Evolutionary conservation across 2,797 vertebrate species (phyloP), one percentile per base, ranked within the genome.

Genomic region (Pseudochirops cupreus): DNA sequence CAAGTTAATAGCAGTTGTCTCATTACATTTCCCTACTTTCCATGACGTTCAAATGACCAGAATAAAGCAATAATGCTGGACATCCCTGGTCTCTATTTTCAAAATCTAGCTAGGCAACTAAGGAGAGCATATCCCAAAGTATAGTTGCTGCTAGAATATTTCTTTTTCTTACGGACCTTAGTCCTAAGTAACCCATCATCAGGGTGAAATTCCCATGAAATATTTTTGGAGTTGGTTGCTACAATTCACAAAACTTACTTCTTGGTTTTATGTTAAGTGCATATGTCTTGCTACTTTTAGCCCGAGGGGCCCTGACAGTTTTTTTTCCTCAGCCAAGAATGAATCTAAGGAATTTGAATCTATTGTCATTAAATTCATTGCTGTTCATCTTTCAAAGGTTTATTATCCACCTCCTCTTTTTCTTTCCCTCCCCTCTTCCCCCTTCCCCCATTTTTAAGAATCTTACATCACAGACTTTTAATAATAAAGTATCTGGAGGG

Each of bases 141-240:
- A 16, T 18, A 39, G n/a, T 39, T 74, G n/a, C n/a, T 39, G 6
- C 33, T 67, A 39, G 67, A 67, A 10, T n/a, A 67, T n/a, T 67
- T 33, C 33, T 62, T 62, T 39, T n/a, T 74, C 9, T 94, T 5
- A 21, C 52, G 74, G 16, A 90, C 54, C 52, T 94, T 56, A 33
- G 16, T n/a, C n/a, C 55, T 28, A 26, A 90, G 58, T 54, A 91
- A 67, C 26, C 91, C 46, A 18, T 7, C 94, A 56, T 93, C 55
- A 92, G n/a, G 7, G 50, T 91, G 74, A 56, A n/a, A 91, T 14
- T 52, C 46, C 53, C 57, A 67, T 57, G 62, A 67, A 5, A 87
- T 52, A 94, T 1, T 54, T 28, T 24, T 95, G 56, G 95, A 62
- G 67, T 6, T 59, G 52, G 94, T 53, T 53, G n/a, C 67, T 82